phyloP scores from a whole-genome alignment of 64 coral and sea anemone species.

The Anthopleura sola region DNA sequence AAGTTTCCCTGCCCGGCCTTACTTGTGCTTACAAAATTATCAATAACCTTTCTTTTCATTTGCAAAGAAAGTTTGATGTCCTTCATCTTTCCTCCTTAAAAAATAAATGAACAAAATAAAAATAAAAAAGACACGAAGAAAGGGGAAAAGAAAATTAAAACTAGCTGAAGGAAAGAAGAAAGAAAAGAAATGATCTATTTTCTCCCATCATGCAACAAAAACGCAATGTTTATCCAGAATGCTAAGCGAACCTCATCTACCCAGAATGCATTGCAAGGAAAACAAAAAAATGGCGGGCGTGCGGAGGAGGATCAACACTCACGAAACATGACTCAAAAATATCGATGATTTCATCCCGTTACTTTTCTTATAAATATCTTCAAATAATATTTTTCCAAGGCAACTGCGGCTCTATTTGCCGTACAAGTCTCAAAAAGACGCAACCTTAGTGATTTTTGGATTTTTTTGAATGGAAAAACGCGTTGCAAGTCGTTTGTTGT shows the following conservation, averaged over 20 bases:
- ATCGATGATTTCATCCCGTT: slow-evolving; percentile 48
- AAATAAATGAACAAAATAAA: no score
- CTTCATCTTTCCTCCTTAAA: no score
- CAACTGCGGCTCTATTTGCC: not conserved
- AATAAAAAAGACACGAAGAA: no score
- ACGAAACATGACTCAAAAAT: slow-evolving; percentile 23
- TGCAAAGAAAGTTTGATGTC: no score
- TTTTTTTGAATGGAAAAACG: slow-evolving; percentile 4
- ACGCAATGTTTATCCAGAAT: not conserved
- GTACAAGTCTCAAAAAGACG: not conserved
- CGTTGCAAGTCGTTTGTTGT: slow-evolving; percentile 46
- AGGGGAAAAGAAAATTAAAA: no score
- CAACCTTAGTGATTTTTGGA: not conserved
- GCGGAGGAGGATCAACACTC: slow-evolving; percentile 13
- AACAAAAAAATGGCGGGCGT: slow-evolving; percentile 83
- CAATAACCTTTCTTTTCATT: no score
- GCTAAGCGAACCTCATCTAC: not conserved
- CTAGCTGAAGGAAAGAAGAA: no score
- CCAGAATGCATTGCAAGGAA: slow-evolving; percentile 43
- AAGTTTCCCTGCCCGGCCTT: no score
- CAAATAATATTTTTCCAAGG: slow-evolving; percentile 1
- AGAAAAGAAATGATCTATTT: no score
- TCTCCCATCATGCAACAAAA: no score
- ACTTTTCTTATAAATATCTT: not conserved
- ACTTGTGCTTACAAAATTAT: no score